phyloP scores from a whole-genome alignment of 2,113 vertebrate species.

The Hippotragus niger region DNA sequence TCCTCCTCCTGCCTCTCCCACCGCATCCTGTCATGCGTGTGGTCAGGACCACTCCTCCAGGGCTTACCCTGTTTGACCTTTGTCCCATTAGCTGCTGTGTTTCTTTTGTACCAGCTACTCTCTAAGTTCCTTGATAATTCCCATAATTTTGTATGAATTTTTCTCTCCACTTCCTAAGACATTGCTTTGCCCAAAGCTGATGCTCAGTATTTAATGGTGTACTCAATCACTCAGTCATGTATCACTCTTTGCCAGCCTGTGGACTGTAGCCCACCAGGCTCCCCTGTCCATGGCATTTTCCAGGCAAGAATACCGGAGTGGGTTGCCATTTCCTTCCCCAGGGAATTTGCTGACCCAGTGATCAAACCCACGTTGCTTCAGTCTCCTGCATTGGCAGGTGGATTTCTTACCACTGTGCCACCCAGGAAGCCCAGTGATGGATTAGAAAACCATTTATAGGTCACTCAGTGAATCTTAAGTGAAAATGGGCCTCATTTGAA shows the following conservation, averaged over 20 bases:
- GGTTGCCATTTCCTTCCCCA: background rate
- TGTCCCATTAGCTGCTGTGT: background rate
- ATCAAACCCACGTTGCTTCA: background rate
- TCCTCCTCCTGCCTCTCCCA: background rate
- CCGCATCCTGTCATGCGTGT: fast-evolving
- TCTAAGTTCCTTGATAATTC: background rate
- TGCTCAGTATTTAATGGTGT: background rate
- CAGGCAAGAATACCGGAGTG: background rate
- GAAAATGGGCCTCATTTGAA: background rate
- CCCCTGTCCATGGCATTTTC: background rate
- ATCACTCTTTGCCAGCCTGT: background rate
- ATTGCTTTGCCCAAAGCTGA: background rate
- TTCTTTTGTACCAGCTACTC: background rate
- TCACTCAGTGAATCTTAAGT: background rate
- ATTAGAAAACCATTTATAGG: background rate
- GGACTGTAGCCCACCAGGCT: background rate
- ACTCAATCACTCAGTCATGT: background rate
- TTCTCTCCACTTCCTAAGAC: background rate
- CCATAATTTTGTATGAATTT: background rate
- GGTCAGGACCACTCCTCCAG: no score
- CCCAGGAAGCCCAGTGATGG: background rate
- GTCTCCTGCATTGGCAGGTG: background rate
- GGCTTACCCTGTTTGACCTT: background rate
- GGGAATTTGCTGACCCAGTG: background rate
- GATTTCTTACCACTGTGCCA: background rate